Percentiles rank a stretch among this genome's conserved stretches.
Evolutionary conservation across 2,888 invertebrate species (phyloP).

Genomic region (Chelonus formosanus): DNA sequence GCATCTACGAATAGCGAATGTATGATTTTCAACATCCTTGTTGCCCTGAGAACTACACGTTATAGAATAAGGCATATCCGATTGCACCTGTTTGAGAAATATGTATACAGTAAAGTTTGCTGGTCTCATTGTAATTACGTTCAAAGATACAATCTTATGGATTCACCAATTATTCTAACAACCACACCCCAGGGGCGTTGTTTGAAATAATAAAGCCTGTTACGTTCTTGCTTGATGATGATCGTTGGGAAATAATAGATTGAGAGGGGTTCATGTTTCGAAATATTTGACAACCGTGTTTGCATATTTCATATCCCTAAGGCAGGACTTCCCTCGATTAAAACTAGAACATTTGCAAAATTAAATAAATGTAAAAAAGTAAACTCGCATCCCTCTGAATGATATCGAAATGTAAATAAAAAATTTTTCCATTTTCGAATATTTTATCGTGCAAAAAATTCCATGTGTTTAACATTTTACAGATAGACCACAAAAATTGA

Average conservation of each 20-base stretch:
- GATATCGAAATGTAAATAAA: not conserved
- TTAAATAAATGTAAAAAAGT: slow-evolving; percentile 7
- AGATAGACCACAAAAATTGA: no score
- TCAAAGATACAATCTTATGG: slow-evolving; percentile 27
- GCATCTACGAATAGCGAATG: not conserved
- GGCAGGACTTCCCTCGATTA: not conserved
- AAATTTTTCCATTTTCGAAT: not conserved
- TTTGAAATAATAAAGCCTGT: slow-evolving; percentile 23
- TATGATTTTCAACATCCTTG: not conserved
- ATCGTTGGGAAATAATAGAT: slow-evolving; percentile 5
- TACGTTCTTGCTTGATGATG: slow-evolving; percentile 5
- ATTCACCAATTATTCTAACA: slow-evolving; percentile 25
- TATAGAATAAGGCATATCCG: slow-evolving; percentile 26
- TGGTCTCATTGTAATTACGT: slow-evolving; percentile 22
- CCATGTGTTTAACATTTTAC: no score
- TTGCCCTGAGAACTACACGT: not conserved
- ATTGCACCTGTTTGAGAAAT: slow-evolving; percentile 16
- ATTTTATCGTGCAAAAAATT: no score
- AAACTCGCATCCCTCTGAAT: not conserved
- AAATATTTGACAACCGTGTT: not conserved
- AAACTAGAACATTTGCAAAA: slow-evolving; percentile 6
- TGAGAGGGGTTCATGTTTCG: slow-evolving; percentile 7
- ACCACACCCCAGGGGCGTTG: slow-evolving; percentile 21
- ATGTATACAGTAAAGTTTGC: slow-evolving; percentile 19
- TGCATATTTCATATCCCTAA: slow-evolving; percentile 10